Evolutionary conservation across 2,888 invertebrate species (phyloP).

Genomic region (Drosophila tanythrix): DNA sequence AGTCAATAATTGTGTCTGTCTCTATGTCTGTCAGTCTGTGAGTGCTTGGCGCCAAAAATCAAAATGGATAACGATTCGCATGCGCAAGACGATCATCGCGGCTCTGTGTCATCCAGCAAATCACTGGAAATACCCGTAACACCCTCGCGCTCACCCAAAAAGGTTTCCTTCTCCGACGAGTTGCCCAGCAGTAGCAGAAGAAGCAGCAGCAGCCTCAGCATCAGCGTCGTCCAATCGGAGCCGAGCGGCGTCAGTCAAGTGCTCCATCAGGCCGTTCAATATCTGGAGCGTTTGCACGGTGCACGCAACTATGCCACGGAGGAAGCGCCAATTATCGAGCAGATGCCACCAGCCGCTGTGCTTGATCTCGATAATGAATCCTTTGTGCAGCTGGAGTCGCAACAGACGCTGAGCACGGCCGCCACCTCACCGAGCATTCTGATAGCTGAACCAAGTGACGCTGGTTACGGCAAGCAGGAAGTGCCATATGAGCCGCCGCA

Average conservation of each 20-base stretch:
- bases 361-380: constrained; percentile 49
- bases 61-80: constrained; percentile 60
- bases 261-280: constrained; percentile 80
- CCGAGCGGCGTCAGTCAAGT: constrained; percentile 77
- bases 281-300: constrained; percentile 83
- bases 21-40: constrained; percentile 4
- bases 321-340: constrained; percentile 24
- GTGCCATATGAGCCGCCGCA: constrained; percentile 76
- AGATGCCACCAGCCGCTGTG: constrained; percentile 51
- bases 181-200: constrained; percentile 65
- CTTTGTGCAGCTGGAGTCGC: constrained; percentile 19
- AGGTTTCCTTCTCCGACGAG: constrained; percentile 85
- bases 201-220: constrained; percentile 38
- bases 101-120: constrained; percentile 82
- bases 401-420: constrained; percentile 10
- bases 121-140: constrained; percentile 82
- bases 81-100: constrained; percentile 76
- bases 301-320: constrained; percentile 47
- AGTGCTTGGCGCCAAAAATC: background rate
- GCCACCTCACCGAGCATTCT: constrained; percentile 60
- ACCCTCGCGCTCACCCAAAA: constrained; percentile 83
- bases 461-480: constrained; percentile 70
- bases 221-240: constrained; percentile 22
- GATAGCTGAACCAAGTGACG: constrained; percentile 46
- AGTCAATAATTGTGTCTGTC: constrained; percentile 16